phyloP scores from a whole-genome alignment of 2,888 invertebrate species.

The Dascillus cervinus region DNA sequence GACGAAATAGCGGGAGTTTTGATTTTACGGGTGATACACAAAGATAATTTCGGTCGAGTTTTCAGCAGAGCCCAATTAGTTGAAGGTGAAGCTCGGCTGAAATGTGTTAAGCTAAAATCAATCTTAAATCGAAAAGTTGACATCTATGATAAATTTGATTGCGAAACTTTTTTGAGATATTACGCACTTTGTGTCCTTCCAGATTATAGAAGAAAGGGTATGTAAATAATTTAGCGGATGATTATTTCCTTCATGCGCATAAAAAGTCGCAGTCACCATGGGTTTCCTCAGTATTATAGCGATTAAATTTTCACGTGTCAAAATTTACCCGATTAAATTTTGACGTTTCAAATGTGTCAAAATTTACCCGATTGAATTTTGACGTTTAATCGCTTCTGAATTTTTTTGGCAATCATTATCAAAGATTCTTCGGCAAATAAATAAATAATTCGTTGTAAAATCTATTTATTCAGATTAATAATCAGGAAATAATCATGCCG shows the following conservation, averaged over 20 bases:
- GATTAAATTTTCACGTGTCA: too few relatives aligned
- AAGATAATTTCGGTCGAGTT: constrained; percentile 31
- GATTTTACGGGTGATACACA: constrained; percentile 29
- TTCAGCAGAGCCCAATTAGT: constrained; percentile 32
- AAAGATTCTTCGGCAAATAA: too few relatives aligned
- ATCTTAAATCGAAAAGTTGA: constrained; percentile 33
- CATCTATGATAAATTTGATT: constrained; percentile 30
- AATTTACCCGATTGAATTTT: too few relatives aligned
- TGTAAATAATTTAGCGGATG: constrained; percentile 1
- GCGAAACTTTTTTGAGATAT: constrained; percentile 32
- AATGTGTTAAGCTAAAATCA: constrained; percentile 27
- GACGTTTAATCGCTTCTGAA: too few relatives aligned
- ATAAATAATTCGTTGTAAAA: too few relatives aligned
- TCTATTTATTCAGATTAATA: too few relatives aligned
- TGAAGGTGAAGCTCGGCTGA: constrained; percentile 32
- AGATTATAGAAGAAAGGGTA: constrained; percentile 30
- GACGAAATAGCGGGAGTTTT: constrained; percentile 31
- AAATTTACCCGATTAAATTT: constrained; percentile 1
- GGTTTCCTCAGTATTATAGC: background rate
- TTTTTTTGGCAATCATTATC: too few relatives aligned
- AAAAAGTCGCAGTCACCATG: too few relatives aligned
- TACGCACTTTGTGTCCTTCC: constrained; percentile 31
- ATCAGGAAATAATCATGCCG: too few relatives aligned
- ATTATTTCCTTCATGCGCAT: too few relatives aligned
- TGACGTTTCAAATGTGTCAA: too few relatives aligned